Evolutionary conservation across 1,140 invertebrate species (phyloP), one percentile per base, ranked within the genome.

Genomic region (Hydropsyche tenuis): DNA sequence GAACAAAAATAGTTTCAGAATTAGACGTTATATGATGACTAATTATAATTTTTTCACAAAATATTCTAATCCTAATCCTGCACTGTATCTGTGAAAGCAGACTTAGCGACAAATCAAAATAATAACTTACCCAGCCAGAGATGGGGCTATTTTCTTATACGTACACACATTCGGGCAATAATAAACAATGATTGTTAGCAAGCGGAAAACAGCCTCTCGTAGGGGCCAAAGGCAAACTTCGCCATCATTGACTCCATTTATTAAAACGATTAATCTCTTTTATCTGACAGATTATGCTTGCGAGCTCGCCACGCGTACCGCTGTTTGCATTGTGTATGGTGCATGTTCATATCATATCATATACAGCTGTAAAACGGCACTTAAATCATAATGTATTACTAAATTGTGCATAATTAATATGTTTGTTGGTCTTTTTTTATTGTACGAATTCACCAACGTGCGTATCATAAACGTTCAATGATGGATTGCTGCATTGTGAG

Each of bases 251-350:
- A 45, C 43, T 68, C 42, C 20, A 68, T 68, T 68, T 68, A 68
- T 68, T 68, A 68, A 68, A 68, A 43, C 42, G 42, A 68, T 68
- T 68, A 68, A 68, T 68, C 56, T 60, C 56, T 60, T 60, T 60
- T 60, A 60, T 60, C 56, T 60, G 56, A 60, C 56, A 60, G 20
- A 60, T 60, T 60, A 60, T 60, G 56, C 56, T 60, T 60, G 23
- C 20, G 56, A 53, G 48, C 48, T 20, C 48, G 48, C 16, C 2
- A 53, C 20, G 20, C 30, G 30, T 37, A 4, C 30, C 30, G 30
- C n/a, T 37, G 30, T 37, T 37, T 37, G 30, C 30, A 37, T 9
- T 37, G 30, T 37, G 30, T 37, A 9, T 37, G 30, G 3, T 4
- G 9, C 3, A 3, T 37, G 30, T 37, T 37, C 30, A 9, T 37